Evolutionary conservation across 1,140 invertebrate species (phyloP), one percentile per base, ranked within the genome.

Genomic region (Drosophila elegans): DNA sequence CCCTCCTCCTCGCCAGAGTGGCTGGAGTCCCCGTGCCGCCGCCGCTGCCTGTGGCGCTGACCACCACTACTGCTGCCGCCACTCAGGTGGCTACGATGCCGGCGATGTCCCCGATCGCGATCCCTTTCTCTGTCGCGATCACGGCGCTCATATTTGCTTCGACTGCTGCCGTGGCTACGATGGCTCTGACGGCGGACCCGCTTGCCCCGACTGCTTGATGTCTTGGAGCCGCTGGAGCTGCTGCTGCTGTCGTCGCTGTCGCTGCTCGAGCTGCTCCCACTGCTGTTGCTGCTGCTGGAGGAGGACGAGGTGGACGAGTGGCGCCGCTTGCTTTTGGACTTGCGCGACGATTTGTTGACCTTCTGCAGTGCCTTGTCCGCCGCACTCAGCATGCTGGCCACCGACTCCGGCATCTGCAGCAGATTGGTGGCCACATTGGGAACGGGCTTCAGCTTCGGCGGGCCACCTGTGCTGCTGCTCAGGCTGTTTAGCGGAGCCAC

Each of bases 381-480:
- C 27, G 84, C 84, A 41, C 36, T 84, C 2, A 89, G 44, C 69
- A 89, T 84, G 16, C 27, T 84, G 4, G 77, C 67, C 42, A 89
- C 78, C 3, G 80, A 72, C 34, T 89, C 85, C 0, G 84, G 84
- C 74, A 90, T 89, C 27, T 89, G 84, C n/a, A 89, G 42, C 21
- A 89, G 64, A 57, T 85, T 80, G 2, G 85, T 89, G 5, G 84
- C 85, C 42, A 63, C 69, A 90, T 89, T 89, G 6, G 84, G 80
- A 0, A 89, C 85, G 2, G 85, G 67, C 41, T 78, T 74, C 0
- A 80, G n/a, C 49, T 88, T 88, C 4, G 52, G 48, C 0, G 75
- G 45, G 1, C 51, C 41, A 1, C 51, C 41, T 3, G 60, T 44
- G n/a, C 38, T 78, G 9, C 52, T 10, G 41, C 21, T 34, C 10